Base-by-base conservation (phyloP, 2,797 vertebrate genomes). In the Crenichthys baileyi region DNA sequence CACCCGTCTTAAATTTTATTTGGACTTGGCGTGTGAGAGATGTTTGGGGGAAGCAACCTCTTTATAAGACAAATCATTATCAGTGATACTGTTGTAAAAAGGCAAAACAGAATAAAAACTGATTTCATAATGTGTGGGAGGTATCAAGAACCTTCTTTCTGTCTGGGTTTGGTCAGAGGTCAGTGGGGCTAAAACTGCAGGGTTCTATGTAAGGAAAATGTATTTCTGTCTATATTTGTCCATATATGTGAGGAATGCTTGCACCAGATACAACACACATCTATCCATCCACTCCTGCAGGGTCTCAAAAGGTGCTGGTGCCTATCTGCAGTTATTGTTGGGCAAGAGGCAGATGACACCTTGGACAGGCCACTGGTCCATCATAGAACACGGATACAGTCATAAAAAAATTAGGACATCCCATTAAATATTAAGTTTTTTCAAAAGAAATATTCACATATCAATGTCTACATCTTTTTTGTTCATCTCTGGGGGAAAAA, bases 81-180 rank as follows among this genome's bases (percentile, higher is more conserved):
- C 83, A 85, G 80, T 85, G 74, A 90, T 78, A 74, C 48, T 76
- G 89, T 93, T 95, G 93, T 95, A 94, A 88, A 94, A 94, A 92
- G 80, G 80, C 87, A 90, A 91, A 78, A 80, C 78, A 80, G 88
- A 93, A 94, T 92, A 88, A 92, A 87, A 93, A 92, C 88, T 85
- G 58, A 90, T 92, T 93, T 94, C 83, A 93, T 91, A 78, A 88
- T 78, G 87, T 90, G 80, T 91, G 73, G 89, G 31, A 83, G 79
- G 82, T 86, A 16, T 67, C 78, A 5, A 20, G 63, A 75, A 13
- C 8, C 13, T 31, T 13, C 78, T 79, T 77, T 50, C 80, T 72
- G 18, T 63, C 22, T 12, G 12, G 51, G 26, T 78, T 61, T 16
- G 22, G 6, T 70, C 12, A 15, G 24, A 24, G 13, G 0, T 78